Evolutionary conservation across 2,888 invertebrate genomes (phyloP), one percentile per base, ranked within the genome.

Genomic region (Lepeophtheirus nordmannii): DNA sequence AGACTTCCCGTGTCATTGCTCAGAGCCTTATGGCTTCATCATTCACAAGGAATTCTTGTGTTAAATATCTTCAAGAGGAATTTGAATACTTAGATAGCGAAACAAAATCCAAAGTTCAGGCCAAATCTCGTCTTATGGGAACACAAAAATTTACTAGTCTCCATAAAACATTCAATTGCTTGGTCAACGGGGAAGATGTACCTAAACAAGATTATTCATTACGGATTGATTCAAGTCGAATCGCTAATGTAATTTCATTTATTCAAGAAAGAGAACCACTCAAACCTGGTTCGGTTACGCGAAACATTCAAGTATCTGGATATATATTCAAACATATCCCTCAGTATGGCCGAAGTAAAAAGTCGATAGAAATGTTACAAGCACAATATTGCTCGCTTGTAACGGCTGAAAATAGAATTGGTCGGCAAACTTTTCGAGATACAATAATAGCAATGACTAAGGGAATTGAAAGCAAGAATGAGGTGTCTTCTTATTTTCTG

Each of bases 191-290:
- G n/a, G 53, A 2, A 17, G 53, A 17, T 17, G 8, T 46, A n/a
- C 53, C 53, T 17, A 46, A 46, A 8, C 53, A 46, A 46, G 53
- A 46, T 46, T 46, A 46, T 17, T 46, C 53, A 2, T 46, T 8
- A 5, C 53, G 53, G 8, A 46, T 46, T 46, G 53, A 46, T 17
- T 46, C 53, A 14, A 46, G 53, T 17, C 53, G 53, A 17, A 46
- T 46, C 8, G 53, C 53, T 46, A 14, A 46, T 46, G 53, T 17
- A 14, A 46, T 46, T 46, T 46, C 53, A 14, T 46, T 46, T 46
- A 46, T 46, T 46, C 53, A 46, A 46, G 53, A 46, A 46, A 46
- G 17, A 17, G 53, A 46, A 17, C 53, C 53, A 46, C 53, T 46
- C 2, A 30, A 30, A 7, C 30, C 30, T 30, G 30, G 30, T 30